A percentile compares a stretch with the other conserved stretches of the same genome.
Evolutionary conservation across 2,797 vertebrate species (phyloP).

Genomic region (Onychomys leucogaster): DNA sequence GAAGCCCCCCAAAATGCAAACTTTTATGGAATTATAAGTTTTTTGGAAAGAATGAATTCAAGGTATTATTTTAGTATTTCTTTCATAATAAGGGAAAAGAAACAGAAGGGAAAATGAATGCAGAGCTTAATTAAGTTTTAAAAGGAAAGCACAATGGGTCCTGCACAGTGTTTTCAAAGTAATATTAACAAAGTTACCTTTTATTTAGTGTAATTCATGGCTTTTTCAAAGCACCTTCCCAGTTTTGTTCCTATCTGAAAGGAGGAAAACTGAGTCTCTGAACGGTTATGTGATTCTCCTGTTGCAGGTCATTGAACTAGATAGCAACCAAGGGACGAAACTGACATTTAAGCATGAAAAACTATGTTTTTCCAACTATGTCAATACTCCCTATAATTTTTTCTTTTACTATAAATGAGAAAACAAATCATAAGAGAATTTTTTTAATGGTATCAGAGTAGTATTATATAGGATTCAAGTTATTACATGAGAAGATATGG

Average conservation of each 20-base stretch:
- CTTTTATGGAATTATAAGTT: slow-evolving; percentile 77
- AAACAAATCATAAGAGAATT: neutral
- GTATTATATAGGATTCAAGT: neutral
- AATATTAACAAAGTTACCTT: neutral
- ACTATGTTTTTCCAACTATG: neutral
- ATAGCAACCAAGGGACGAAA: neutral
- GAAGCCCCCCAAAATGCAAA: slow-evolving; percentile 79
- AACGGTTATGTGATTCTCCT: neutral
- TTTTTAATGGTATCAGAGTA: neutral
- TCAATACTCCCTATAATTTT: neutral
- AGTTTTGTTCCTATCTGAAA: neutral
- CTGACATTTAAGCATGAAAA: neutral
- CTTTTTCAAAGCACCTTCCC: neutral
- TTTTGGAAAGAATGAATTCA: slow-evolving; percentile 81
- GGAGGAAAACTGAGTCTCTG: neutral
- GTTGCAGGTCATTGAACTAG: neutral
- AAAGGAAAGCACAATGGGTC: slow-evolving; percentile 58
- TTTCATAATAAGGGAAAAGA: slow-evolving; percentile 81
- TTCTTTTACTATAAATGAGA: neutral
- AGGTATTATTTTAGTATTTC: slow-evolving; percentile 71
- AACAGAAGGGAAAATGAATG: slow-evolving; percentile 66
- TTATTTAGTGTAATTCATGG: slow-evolving; percentile 9
- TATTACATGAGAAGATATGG: neutral
- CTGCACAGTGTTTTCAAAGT: neutral
- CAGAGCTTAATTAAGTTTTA: slow-evolving; percentile 74